Evolutionary conservation across 64 coral and sea anemone genomes (phyloP).

Genomic region (Cladopsammia gracilis): DNA sequence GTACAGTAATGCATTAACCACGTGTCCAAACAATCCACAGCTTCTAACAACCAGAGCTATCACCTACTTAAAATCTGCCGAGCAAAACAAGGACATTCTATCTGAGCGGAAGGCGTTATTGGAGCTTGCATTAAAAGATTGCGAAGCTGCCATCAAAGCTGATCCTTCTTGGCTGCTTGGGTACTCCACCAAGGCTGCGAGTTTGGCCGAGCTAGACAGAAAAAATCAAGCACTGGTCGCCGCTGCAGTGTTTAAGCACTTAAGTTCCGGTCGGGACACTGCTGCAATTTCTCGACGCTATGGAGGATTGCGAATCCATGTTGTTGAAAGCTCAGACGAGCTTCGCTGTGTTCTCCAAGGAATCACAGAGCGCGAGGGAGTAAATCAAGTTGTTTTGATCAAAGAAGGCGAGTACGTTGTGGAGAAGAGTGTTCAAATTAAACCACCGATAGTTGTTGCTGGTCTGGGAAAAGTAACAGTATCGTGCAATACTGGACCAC

Average conservation of each 20-base stretch:
- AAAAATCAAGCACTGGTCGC: neutral
- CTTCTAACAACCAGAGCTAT: slow-evolving; percentile 2
- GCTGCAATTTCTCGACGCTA: neutral
- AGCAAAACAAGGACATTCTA: neutral
- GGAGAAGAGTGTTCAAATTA: neutral
- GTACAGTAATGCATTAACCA: neutral
- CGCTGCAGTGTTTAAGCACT: slow-evolving; percentile 19
- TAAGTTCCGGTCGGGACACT: neutral
- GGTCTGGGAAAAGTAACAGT: slow-evolving; percentile 5
- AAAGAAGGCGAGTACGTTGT: slow-evolving; percentile 19
- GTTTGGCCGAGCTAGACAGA: neutral
- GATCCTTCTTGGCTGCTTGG: slow-evolving; percentile 13
- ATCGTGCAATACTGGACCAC: neutral
- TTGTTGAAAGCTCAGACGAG: slow-evolving; percentile 15
- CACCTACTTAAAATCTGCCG: neutral
- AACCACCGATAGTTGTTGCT: neutral
- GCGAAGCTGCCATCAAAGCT: slow-evolving; percentile 2
- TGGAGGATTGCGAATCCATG: neutral
- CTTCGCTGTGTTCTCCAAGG: neutral
- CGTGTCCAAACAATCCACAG: neutral
- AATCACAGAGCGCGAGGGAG: neutral
- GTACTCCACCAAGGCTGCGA: neutral
- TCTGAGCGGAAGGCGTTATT: neutral
- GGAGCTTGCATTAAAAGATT: neutral
- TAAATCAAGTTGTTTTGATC: slow-evolving; percentile 12